These are phyloP conservation scores for Resseliella maxima DNA, from an alignment of 2,888 invertebrate species.

Conservation along the genomic window DNA sequence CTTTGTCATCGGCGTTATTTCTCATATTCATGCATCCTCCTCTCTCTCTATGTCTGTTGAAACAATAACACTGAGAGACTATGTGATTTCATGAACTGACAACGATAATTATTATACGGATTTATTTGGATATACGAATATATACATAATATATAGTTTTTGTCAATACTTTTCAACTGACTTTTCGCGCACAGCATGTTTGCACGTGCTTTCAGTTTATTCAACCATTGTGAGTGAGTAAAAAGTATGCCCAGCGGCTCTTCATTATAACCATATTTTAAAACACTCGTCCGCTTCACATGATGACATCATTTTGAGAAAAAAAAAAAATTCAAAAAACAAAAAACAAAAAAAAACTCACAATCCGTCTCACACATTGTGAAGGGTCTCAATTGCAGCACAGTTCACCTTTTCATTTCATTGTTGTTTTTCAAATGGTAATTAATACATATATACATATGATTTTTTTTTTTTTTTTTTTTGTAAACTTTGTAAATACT, in stretches of 20 bases:
- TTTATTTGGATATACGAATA: constrained; percentile 20
- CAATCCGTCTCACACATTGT: not conserved
- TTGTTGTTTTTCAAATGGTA: too few relatives aligned
- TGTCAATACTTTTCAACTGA: not conserved
- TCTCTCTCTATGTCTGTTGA: not conserved
- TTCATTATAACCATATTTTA: constrained; percentile 41
- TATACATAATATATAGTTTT: constrained; percentile 49
- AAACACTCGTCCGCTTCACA: not conserved
- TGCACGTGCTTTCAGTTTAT: constrained; percentile 5
- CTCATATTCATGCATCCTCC: not conserved
- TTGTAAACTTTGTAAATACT: not conserved
- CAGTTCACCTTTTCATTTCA: not conserved
- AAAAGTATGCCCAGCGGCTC: constrained; percentile 51
- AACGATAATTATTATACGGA: constrained; percentile 32
- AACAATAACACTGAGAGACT: not conserved
- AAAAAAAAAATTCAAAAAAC: too few relatives aligned
- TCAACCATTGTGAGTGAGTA: not conserved
- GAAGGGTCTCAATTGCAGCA: constrained; percentile 17
- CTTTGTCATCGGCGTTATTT: not conserved
- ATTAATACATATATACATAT: too few relatives aligned
- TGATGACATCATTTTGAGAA: constrained; percentile 8
- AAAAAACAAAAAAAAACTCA: too few relatives aligned
- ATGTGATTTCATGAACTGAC: not conserved
- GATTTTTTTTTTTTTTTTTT: not conserved
- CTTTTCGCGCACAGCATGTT: not conserved